Evolutionary conservation across 2,888 invertebrate genomes (phyloP).

Genomic region (Apamea sordens): DNA sequence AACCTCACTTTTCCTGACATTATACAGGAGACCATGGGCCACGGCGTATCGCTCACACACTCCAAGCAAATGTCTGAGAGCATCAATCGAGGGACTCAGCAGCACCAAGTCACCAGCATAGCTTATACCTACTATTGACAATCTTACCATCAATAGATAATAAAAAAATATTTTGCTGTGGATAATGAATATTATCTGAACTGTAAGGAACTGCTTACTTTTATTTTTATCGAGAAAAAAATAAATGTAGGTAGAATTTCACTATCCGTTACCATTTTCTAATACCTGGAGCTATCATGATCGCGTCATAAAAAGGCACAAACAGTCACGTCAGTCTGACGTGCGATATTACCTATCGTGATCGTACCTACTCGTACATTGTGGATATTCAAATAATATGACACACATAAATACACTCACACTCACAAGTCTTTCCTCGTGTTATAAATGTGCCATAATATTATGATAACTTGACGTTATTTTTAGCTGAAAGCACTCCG

Average conservation of each 20-base stretch:
- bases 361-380: conserved; percentile 7
- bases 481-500: conserved; percentile 58
- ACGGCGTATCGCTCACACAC: no score
- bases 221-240: conserved; percentile 5
- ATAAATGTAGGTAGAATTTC: not conserved
- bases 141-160: no score
- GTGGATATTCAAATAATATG: conserved; percentile 50
- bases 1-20: no score
- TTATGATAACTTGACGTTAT: conserved; percentile 57
- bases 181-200: conserved; percentile 33
- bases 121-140: no score
- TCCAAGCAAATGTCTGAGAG: no score
- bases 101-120: no score
- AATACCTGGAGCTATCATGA: conserved; percentile 29
- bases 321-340: conserved; percentile 41
- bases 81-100: no score
- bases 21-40: no score
- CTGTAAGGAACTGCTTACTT: conserved; percentile 1
- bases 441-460: conserved; percentile 58
- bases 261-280: conserved; percentile 37
- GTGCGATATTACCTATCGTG: conserved; percentile 46
- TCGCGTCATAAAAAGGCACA: conserved; percentile 40
- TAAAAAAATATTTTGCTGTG: not conserved
- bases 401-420: conserved; percentile 28
- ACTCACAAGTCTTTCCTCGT: conserved; percentile 33